A percentile compares a stretch with the other conserved stretches of the same genome.
Conservation (phyloP, 2,113 vertebrate genomes). For the Macrotis lagotis region DNA sequence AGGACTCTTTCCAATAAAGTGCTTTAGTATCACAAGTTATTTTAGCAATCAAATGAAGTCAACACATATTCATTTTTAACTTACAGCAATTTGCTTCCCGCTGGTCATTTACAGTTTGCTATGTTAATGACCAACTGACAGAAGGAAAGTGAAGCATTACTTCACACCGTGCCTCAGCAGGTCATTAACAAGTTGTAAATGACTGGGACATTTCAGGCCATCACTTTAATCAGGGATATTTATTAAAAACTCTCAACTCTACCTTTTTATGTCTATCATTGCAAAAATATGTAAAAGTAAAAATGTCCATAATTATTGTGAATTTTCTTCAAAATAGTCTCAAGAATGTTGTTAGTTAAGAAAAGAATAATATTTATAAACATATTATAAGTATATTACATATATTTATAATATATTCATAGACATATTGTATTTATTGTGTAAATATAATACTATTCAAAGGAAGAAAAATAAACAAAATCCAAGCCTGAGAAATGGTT, state of each 20-base stretch:
- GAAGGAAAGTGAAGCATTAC: constrained; percentile 44
- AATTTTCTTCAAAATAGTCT: background rate
- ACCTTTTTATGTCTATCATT: background rate
- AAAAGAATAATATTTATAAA: too few species aligned
- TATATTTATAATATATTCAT: too few species aligned
- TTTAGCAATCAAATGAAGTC: constrained; percentile 61
- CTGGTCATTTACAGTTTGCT: constrained; percentile 73
- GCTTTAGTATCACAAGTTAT: constrained; percentile 52
- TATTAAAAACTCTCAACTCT: background rate
- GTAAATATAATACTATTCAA: too few species aligned
- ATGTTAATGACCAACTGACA: constrained; percentile 59
- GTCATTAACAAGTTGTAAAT: constrained; percentile 67
- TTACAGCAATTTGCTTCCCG: constrained; percentile 70
- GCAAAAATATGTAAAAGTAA: background rate
- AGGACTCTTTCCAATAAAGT: constrained; percentile 35
- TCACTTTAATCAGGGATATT: constrained; percentile 10
- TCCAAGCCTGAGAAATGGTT: background rate
- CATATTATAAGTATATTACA: too few species aligned
- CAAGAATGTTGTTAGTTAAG: too few species aligned
- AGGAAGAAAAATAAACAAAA: background rate
- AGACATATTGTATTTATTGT: too few species aligned
- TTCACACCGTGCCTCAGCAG: constrained; percentile 39
- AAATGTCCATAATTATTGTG: background rate
- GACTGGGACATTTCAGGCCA: constrained; percentile 51
- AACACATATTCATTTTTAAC: constrained; percentile 72